Evolutionary conservation across 2,113 vertebrate genomes (phyloP).

Genomic region (Atlantisia rogersi): DNA sequence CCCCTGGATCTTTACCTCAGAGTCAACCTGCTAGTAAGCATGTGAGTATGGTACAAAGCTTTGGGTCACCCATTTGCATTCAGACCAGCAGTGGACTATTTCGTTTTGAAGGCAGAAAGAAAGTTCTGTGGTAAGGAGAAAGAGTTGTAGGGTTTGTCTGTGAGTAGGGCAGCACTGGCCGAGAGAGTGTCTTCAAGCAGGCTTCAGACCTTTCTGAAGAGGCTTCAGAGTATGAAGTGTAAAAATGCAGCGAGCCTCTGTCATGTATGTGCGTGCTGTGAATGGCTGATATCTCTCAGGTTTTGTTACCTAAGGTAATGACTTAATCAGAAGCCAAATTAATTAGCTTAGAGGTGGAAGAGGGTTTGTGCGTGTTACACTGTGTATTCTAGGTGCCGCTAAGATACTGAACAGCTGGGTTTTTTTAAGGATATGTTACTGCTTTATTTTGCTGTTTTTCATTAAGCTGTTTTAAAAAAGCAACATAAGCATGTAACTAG

Average conservation of each 20-base stretch:
- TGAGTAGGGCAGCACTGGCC: not conserved
- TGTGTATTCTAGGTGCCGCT: not conserved
- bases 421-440: not conserved
- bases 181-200: not conserved
- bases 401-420: not conserved
- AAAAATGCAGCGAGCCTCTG: not conserved
- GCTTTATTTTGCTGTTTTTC: not conserved
- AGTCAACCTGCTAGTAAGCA: slow-evolving; percentile 83
- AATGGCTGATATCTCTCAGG: not conserved
- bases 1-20: slow-evolving; percentile 88
- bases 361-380: not conserved
- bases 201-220: not conserved
- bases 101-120: not conserved
- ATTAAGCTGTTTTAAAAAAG: not conserved
- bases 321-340: not conserved
- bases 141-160: not conserved
- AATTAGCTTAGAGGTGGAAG: not conserved
- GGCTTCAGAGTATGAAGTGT: not conserved
- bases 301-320: not conserved
- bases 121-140: not conserved
- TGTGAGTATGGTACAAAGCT: slow-evolving; percentile 77
- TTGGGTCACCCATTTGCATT: not conserved
- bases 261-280: not conserved
- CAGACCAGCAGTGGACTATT: not conserved
- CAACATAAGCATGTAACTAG: not conserved